A percentile compares a stretch with the other conserved stretches of the same genome.
phyloP scores from a whole-genome alignment of 2,888 invertebrate species.

The Steinernema carpocapsae region DNA sequence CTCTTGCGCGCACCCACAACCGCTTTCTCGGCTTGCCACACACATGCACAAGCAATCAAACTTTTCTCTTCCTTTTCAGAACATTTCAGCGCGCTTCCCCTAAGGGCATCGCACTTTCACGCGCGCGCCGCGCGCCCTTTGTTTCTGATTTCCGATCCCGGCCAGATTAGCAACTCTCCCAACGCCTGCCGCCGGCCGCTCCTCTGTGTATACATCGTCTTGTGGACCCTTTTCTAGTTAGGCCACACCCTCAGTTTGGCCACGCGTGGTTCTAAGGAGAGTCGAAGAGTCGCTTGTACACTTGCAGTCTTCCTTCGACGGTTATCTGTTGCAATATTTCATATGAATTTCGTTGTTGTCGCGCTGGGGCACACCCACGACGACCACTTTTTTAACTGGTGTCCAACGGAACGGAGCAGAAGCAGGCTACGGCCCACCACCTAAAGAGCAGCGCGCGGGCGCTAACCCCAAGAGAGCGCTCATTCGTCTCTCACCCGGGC shows the following conservation, averaged over 20 bases:
- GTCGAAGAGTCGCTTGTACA: too few relatives aligned
- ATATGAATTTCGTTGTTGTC: constrained; percentile 25
- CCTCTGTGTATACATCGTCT: not conserved
- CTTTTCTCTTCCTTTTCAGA: constrained; percentile 1
- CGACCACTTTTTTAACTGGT: too few relatives aligned
- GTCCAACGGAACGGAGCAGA: not conserved
- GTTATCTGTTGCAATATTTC: constrained; percentile 6
- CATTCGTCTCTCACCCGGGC: constrained; percentile 13
- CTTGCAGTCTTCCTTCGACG: not conserved
- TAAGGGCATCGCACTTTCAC: constrained; percentile 23
- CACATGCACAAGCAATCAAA: constrained; percentile 9
- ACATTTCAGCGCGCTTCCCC: not conserved
- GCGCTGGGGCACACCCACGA: not conserved
- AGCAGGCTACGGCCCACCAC: not conserved
- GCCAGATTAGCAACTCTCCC: too few relatives aligned
- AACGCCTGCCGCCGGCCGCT: too few relatives aligned
- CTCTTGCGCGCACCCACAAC: not conserved
- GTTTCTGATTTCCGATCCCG: constrained; percentile 26
- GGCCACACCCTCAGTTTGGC: not conserved
- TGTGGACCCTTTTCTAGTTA: not conserved
- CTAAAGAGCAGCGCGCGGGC: not conserved
- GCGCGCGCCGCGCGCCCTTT: too few relatives aligned
- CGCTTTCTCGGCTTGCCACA: not conserved
- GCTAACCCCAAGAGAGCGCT: not conserved
- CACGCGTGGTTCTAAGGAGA: too few relatives aligned